phyloP scores from a whole-genome alignment of 2,113 vertebrate genomes.

The Sitta europaea region DNA sequence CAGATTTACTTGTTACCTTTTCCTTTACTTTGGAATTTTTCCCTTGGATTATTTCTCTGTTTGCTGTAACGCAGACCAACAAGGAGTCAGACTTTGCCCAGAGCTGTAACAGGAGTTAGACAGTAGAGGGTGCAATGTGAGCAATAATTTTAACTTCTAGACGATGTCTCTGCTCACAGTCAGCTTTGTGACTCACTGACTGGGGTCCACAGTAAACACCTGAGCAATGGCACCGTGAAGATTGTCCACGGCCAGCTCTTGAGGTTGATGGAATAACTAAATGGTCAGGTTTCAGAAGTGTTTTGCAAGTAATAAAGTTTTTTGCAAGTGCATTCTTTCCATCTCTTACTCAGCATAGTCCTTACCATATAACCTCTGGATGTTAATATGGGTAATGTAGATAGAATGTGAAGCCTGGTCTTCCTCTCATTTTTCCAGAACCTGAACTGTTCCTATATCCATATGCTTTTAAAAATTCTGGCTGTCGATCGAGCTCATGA shows the following conservation, averaged over 20 bases:
- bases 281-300: neutral
- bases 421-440: neutral
- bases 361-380: neutral
- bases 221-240: neutral
- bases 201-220: neutral
- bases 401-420: neutral
- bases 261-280: neutral
- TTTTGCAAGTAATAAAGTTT: slow-evolving; percentile 17
- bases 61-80: neutral
- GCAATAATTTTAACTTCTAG: neutral
- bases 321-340: neutral
- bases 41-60: neutral
- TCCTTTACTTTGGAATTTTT: neutral
- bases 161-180: neutral
- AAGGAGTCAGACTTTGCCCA: neutral
- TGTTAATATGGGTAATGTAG: neutral
- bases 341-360: neutral
- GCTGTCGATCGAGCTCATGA: slow-evolving; percentile 27
- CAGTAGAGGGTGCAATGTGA: slow-evolving; percentile 74
- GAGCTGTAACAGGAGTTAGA: neutral
- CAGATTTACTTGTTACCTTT: neutral
- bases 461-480: neutral
- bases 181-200: neutral
- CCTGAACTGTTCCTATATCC: neutral
- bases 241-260: neutral